Evolutionary conservation across 2,888 invertebrate species (phyloP).

Genomic region (Trilocha varians): DNA sequence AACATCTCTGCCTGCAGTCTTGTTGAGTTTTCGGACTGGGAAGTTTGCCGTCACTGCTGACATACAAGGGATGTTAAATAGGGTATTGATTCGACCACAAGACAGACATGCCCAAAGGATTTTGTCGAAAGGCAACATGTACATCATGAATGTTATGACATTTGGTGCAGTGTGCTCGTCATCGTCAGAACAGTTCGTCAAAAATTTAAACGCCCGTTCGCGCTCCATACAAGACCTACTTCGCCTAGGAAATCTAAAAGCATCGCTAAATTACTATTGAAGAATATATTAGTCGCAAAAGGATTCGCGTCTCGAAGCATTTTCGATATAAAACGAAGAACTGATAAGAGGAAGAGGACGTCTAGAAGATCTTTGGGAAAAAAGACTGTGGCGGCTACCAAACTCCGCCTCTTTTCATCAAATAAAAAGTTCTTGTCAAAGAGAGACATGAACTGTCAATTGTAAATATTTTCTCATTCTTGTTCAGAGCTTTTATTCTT

Average conservation of each 20-base stretch:
- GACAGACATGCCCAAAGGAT: neutral
- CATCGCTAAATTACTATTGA: constrained; percentile 21
- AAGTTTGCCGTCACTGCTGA: neutral
- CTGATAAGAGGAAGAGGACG: neutral
- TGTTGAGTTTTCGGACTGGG: neutral
- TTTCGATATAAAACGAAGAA: neutral
- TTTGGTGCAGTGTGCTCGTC: neutral
- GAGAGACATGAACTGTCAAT: no score
- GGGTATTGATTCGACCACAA: neutral
- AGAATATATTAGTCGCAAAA: constrained; percentile 13
- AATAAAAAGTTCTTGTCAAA: no score
- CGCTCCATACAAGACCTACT: no score
- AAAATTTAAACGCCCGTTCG: neutral
- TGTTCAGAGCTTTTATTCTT: no score
- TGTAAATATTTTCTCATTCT: no score
- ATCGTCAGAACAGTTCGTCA: neutral
- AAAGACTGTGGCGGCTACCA: no score
- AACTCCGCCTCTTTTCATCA: no score
- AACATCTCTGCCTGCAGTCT: neutral
- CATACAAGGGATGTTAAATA: neutral
- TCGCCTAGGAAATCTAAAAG: constrained; percentile 27
- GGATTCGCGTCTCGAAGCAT: constrained; percentile 7
- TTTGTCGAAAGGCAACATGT: neutral
- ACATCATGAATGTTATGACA: neutral
- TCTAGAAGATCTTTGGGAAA: neutral